Evolutionary conservation across 2,888 invertebrate species (phyloP), one percentile per base, ranked within the genome.

Genomic region (Drosophila kanekoi): DNA sequence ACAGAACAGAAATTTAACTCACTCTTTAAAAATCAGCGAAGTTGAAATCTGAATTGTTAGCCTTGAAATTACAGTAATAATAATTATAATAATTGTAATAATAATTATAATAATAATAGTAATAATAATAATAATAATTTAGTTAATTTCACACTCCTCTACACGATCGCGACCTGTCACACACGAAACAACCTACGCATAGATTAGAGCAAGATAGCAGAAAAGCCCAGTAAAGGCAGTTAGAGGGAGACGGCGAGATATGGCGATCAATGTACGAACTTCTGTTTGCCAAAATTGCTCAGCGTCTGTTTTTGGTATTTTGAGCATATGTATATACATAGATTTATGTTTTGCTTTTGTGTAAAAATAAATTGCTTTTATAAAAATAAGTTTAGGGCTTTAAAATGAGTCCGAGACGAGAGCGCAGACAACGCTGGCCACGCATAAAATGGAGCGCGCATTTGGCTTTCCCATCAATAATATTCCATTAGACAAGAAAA

Each of bases 401-500:
- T 75, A 71, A 73, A 70, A 77, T 71, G 60, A 51, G 60, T 59
- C 32, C 47, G 40, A 68, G 61, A 70, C 52, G 72, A 68, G 28
- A 28, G 28, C 28, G 28, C 8, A 28, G 28, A 28, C 28, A 28
- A 8, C 28, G 28, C 28, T 28, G 28, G 28, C 61, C 58, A 41
- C 40, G 59, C 66, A 59, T 49, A 82, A 85, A 82, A 77, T 81
- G 74, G 70, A 83, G 81, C 77, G 45, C 77, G 70, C 87, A 64
- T 81, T 81, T 71, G 79, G 72, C 67, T 67, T 76, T 76, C 72
- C 70, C 80, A 71, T 79, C 73, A 74, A 77, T 71, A 70, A 81
- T 84, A 84, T 79, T 81, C 72, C 81, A 84, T 77, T 72, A 84
- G 77, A 74, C 62, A 69, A 60, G 58, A 70, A 68, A 61, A 62